Conservation (phyloP, 2,888 invertebrate genomes). For the Meta bourneti region DNA sequence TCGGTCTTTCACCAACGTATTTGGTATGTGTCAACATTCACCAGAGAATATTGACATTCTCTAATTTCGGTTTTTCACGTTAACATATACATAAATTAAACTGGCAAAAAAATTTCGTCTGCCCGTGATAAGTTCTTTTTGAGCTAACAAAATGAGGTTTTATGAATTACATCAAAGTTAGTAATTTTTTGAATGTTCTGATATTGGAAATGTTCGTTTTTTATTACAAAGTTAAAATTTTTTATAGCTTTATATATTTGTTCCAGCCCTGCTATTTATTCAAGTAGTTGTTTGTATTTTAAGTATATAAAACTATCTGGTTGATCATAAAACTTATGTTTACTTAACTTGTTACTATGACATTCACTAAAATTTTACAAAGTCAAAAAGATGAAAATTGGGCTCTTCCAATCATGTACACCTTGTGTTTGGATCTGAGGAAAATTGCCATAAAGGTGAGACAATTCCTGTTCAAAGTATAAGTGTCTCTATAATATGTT, state of each 20-base stretch:
- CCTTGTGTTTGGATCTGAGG: slow-evolving; percentile 92
- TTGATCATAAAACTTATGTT: too few relatives aligned
- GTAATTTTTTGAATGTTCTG: neutral
- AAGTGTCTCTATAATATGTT: neutral
- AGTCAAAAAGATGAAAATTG: slow-evolving; percentile 96
- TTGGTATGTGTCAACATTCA: too few relatives aligned
- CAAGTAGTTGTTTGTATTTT: too few relatives aligned
- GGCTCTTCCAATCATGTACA: slow-evolving; percentile 96
- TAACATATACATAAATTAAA: too few relatives aligned
- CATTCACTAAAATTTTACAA: slow-evolving; percentile 91
- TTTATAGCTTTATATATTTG: neutral
- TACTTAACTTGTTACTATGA: slow-evolving; percentile 78
- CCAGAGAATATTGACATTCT: too few relatives aligned
- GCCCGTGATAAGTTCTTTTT: too few relatives aligned
- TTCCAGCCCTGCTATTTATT: neutral
- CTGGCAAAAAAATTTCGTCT: too few relatives aligned
- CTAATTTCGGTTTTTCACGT: too few relatives aligned
- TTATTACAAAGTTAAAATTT: neutral
- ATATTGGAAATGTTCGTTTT: neutral
- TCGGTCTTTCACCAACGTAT: too few relatives aligned
- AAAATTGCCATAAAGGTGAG: slow-evolving; percentile 83
- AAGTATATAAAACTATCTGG: too few relatives aligned
- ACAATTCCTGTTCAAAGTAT: neutral
- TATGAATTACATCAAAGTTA: neutral
- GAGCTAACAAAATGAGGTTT: too few relatives aligned